A percentile compares a stretch with the other conserved stretches of the same genome.
Conservation (phyloP, 1,140 invertebrate genomes). For the Bemisia tabaci region DNA sequence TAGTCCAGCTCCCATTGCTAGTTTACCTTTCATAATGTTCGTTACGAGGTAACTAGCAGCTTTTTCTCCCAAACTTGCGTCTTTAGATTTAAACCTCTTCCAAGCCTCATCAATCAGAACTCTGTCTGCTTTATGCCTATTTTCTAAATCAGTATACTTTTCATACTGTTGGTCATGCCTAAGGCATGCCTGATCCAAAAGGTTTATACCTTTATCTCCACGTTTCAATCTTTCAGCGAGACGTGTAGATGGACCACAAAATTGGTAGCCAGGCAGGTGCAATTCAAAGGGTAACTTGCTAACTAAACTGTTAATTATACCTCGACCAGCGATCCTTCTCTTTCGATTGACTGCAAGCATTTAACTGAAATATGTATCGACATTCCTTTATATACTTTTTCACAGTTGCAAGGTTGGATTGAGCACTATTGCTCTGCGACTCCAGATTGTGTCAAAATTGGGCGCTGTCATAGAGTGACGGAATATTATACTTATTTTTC, state of each 20-base stretch:
- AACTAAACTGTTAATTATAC: constrained; percentile 28
- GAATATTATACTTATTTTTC: too few relatives aligned
- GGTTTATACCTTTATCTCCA: constrained; percentile 28
- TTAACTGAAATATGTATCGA: too few relatives aligned
- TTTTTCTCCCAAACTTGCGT: constrained; percentile 28
- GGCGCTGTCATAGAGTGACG: too few relatives aligned
- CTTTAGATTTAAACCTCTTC: constrained; percentile 27
- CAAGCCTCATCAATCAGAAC: constrained; percentile 28
- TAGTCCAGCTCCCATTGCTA: constrained; percentile 16
- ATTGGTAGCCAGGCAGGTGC: constrained; percentile 27
- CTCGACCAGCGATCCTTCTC: constrained; percentile 10
- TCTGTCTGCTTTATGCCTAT: constrained; percentile 30
- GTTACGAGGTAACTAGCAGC: constrained; percentile 22
- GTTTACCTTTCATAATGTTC: constrained; percentile 26
- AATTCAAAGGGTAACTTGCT: constrained; percentile 32
- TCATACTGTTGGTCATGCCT: constrained; percentile 33
- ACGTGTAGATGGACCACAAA: constrained; percentile 33
- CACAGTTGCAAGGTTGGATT: too few relatives aligned
- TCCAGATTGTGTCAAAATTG: too few relatives aligned
- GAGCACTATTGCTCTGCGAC: too few relatives aligned
- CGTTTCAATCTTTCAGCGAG: constrained; percentile 28
- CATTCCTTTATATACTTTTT: too few relatives aligned
- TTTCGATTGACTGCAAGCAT: too few relatives aligned
- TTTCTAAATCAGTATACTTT: constrained; percentile 20
- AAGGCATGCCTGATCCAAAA: constrained; percentile 31